Evolutionary conservation across 2,113 vertebrate species (phyloP), one percentile per base, ranked within the genome.

Genomic region (Hyperoodon ampullatus): DNA sequence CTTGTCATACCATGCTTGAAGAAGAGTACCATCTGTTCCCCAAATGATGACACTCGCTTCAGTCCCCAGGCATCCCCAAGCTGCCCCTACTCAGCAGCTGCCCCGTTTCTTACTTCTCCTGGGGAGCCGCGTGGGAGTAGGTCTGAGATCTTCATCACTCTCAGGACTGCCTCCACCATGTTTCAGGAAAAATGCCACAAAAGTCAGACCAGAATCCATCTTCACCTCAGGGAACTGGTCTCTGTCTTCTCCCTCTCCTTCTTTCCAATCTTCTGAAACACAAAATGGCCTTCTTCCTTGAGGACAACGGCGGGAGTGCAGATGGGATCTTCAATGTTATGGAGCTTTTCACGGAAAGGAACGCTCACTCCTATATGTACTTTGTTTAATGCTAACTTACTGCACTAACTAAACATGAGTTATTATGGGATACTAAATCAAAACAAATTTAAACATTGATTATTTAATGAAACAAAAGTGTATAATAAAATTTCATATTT

Each of bases 361-460:
- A 89, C 12, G 72, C 55, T 74, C 35, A 39, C 5, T 95, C 23
- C 33, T 61, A n/a, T 39, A 50, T 39, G 66, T 60, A 68, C 16
- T 81, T 93, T 50, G 55, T 15, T 42, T 84, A 85, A 30, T 95
- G 8, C 15, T 93, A 58, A 72, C 44, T 89, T 60, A 95, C 65
- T 68, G 47, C 42, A 95, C 33, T 84, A 77, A 92, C 71, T 71
- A 93, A 95, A 35, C 28, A 47, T 50, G 39, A 86, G 26, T 53
- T 72, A 80, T 89, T 53, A 58, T n/a, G 16, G 86, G 18, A 60
- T 42, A 65, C 15, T 71, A 91, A 94, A 71, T 55, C 7, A 70
- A 72, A 95, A 47, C 47, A 71, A 90, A 88, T 58, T 44, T 90
- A 61, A 95, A 91, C 19, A 77, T 30, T 66, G 15, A 83, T 66